Percentiles rank a stretch among this genome's conserved stretches.
Evolutionary conservation across 2,888 invertebrate genomes (phyloP).

Genomic region (Drosophila anceps): DNA sequence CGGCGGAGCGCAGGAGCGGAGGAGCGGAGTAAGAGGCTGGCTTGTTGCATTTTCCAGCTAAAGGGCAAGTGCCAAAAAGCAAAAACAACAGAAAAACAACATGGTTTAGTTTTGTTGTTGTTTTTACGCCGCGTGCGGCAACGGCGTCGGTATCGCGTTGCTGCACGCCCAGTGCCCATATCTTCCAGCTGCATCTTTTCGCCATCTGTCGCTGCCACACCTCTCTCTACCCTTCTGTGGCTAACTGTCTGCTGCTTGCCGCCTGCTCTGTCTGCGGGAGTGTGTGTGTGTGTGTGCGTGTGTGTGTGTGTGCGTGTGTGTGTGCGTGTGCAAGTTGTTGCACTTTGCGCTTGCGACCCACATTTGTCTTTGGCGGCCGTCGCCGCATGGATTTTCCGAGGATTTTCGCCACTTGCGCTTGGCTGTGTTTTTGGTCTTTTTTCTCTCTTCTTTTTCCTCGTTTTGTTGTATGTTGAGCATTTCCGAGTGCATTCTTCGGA

Average conservation of each 20-base stretch:
- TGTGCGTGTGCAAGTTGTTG: slow-evolving; percentile 71
- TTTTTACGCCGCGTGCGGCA: slow-evolving; percentile 61
- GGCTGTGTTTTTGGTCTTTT: slow-evolving; percentile 28
- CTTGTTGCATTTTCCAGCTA: slow-evolving; percentile 29
- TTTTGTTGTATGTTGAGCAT: slow-evolving; percentile 53
- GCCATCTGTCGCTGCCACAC: slow-evolving; percentile 34
- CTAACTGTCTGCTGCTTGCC: slow-evolving; percentile 23
- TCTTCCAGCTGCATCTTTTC: slow-evolving; percentile 60
- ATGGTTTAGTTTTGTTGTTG: slow-evolving; percentile 51
- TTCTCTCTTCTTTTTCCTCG: slow-evolving; percentile 8
- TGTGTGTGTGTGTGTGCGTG: slow-evolving; percentile 57
- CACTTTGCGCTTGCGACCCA: slow-evolving; percentile 80
- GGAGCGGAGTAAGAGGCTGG: slow-evolving; percentile 1
- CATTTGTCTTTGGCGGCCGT: slow-evolving; percentile 73
- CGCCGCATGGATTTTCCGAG: slow-evolving; percentile 69
- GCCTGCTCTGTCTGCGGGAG: slow-evolving; percentile 6
- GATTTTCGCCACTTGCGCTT: slow-evolving; percentile 62
- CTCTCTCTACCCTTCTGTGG: slow-evolving; percentile 6
- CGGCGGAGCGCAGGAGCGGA: neutral
- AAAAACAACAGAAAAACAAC: slow-evolving; percentile 10
- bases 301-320: no score
- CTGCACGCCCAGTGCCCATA: slow-evolving; percentile 35
- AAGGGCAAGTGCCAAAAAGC: slow-evolving; percentile 64
- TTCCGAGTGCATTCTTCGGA: slow-evolving; percentile 66
- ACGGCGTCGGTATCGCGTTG: slow-evolving; percentile 15